Conservation (phyloP, 2,113 vertebrate genomes). For the Brachionichthys hirsutus region DNA sequence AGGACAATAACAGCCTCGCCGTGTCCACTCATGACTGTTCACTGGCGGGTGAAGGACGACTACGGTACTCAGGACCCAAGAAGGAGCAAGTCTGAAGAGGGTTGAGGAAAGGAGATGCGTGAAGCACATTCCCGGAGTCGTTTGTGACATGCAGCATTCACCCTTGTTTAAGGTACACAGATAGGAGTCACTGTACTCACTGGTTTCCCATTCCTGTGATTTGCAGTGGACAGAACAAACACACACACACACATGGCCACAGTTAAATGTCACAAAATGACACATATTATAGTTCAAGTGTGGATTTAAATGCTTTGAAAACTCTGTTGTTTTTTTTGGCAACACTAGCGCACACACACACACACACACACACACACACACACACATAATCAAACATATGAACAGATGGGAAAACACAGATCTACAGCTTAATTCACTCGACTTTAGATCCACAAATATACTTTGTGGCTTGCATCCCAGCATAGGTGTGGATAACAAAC, state of each 20-base stretch:
- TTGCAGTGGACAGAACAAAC: slow-evolving; percentile 76
- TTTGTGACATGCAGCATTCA: slow-evolving; percentile 76
- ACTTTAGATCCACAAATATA: too few species aligned
- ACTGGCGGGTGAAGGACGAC: slow-evolving; percentile 22
- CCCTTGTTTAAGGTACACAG: slow-evolving; percentile 36
- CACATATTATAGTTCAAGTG: neutral
- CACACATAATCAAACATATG: neutral
- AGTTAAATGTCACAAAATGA: slow-evolving; percentile 49
- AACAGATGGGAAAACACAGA: slow-evolving; percentile 2
- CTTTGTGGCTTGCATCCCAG: neutral
- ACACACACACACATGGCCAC: slow-evolving; percentile 40
- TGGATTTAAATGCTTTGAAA: slow-evolving; percentile 1
- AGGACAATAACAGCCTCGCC: slow-evolving; percentile 29
- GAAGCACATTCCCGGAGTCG: slow-evolving; percentile 44
- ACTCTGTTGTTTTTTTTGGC: neutral
- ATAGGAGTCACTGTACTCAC: slow-evolving; percentile 76
- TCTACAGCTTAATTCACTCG: neutral
- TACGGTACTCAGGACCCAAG: slow-evolving; percentile 32
- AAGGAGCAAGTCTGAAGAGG: slow-evolving; percentile 51
- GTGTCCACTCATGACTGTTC: slow-evolving; percentile 37
- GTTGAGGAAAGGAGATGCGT: slow-evolving; percentile 39
- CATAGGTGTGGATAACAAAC: too few species aligned
- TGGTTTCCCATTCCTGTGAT: slow-evolving; percentile 84
- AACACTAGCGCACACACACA: neutral
- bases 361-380: slow-evolving; percentile 4